phyloP scores from a whole-genome alignment of 2,113 vertebrate genomes.

The Scatophagus argus region DNA sequence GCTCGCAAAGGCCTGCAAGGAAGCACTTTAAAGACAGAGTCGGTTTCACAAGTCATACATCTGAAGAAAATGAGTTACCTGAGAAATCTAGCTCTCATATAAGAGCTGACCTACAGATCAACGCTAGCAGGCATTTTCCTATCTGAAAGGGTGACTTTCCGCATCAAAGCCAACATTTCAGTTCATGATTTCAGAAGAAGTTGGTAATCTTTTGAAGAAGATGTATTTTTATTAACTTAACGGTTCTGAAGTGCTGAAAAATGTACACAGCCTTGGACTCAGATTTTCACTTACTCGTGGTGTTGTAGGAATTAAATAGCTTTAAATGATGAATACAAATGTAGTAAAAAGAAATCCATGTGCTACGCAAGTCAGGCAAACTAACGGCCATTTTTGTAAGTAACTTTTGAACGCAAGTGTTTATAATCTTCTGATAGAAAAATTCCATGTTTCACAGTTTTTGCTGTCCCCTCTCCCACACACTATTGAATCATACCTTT shows the following conservation, averaged over 20 bases:
- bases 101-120: constrained; percentile 1
- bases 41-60: constrained; percentile 28
- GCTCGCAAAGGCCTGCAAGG: constrained; percentile 17
- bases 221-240: neutral
- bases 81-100: constrained; percentile 8
- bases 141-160: neutral
- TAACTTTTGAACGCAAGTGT: neutral
- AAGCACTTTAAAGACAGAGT: constrained; percentile 27
- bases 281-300: neutral
- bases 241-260: neutral
- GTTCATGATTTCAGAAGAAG: neutral
- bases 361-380: neutral
- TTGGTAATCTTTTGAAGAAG: neutral
- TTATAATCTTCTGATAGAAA: neutral
- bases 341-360: neutral
- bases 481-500: neutral
- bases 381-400: neutral
- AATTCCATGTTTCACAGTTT: neutral
- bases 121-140: neutral
- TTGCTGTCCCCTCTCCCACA: neutral
- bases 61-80: constrained; percentile 27
- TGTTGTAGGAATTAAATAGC: neutral
- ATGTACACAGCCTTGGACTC: neutral
- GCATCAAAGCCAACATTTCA: neutral
- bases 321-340: neutral